Evolutionary conservation across 1,140 invertebrate species (phyloP), one percentile per base, ranked within the genome.

Genomic region (Megathymus violae): DNA sequence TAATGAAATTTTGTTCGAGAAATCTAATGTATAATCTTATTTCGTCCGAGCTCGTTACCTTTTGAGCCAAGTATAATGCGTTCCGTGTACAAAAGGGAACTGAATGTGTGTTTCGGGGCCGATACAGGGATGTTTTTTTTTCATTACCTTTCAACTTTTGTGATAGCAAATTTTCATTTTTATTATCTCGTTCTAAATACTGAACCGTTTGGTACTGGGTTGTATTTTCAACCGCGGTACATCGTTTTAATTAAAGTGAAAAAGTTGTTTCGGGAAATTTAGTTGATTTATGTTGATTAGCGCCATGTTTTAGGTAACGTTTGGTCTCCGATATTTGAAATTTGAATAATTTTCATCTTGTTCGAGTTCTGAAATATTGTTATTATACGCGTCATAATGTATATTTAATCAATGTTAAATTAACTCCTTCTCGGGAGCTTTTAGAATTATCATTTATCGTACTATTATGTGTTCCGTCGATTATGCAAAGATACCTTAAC

Each of bases 101-200:
- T 40, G 50, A 68, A 67, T 25, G 54, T 44, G 47, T 47, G 47
- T 60, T 61, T 16, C 11, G 62, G 58, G 62, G 31, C 13, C 17
- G 48, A 34, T 52, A 41, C 48, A 69, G 36, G 51, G 41, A 69
- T 61, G 61, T 61, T 64, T 65, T 59, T 65, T 65, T 69, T 69
- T 48, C 62, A 61, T 64, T 48, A 50, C 51, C 19, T 51, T 62
- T 62, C 58, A 56, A 47, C 31, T 44, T 54, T 56, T 47, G 61
- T 43, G 60, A 61, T 65, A 60, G 50, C 27, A 50, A 62, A 69
- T 62, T 62, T 58, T 64, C 47, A 38, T 47, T 69, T 69, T 69
- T 65, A 69, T 61, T 50, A 62, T 58, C 58, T 40, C 46, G 62
- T 56, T 65, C 62, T 69, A 65, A 69, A 69, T 69, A 61, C 51